A percentile compares a stretch with the other conserved stretches of the same genome.
These are phyloP conservation scores for Megathymus violae DNA, from an alignment of 1,140 invertebrate genomes.

Conservation along the genomic window DNA sequence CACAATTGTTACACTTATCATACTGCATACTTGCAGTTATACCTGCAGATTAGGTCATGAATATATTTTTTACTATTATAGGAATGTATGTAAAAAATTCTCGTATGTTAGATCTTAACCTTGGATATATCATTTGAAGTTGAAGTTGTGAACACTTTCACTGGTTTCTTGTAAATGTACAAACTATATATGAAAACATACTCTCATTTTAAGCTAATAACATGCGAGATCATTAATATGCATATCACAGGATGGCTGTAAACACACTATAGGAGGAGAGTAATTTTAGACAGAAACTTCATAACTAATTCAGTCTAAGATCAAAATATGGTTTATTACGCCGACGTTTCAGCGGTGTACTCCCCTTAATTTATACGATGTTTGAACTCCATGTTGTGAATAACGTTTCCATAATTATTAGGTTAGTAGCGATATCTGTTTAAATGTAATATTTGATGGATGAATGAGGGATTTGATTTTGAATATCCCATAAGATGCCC, in stretches of 20 bases:
- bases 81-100: too few relatives aligned
- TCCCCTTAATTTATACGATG: slow-evolving; percentile 34
- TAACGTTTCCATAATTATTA: slow-evolving; percentile 30
- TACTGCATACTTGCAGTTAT: too few relatives aligned
- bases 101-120: too few relatives aligned
- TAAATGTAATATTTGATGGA: slow-evolving; percentile 24
- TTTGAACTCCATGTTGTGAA: slow-evolving; percentile 31
- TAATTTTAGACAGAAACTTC: slow-evolving; percentile 70
- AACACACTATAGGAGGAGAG: slow-evolving; percentile 58
- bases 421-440: slow-evolving; percentile 21
- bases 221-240: slow-evolving; percentile 70
- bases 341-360: slow-evolving; percentile 38
- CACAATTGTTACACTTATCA: too few relatives aligned
- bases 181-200: neutral
- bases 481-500: neutral
- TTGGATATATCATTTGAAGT: too few relatives aligned
- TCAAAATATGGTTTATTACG: slow-evolving; percentile 58
- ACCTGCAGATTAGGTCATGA: too few relatives aligned
- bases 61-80: too few relatives aligned
- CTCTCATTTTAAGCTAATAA: slow-evolving; percentile 50
- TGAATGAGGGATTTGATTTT: slow-evolving; percentile 3
- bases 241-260: slow-evolving; percentile 60
- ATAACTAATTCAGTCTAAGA: slow-evolving; percentile 72
- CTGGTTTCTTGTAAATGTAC: neutral
- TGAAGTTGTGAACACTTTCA: too few relatives aligned